Evolutionary conservation across 2,797 vertebrate species (phyloP).

Genomic region (Gallinago nigripennis): DNA sequence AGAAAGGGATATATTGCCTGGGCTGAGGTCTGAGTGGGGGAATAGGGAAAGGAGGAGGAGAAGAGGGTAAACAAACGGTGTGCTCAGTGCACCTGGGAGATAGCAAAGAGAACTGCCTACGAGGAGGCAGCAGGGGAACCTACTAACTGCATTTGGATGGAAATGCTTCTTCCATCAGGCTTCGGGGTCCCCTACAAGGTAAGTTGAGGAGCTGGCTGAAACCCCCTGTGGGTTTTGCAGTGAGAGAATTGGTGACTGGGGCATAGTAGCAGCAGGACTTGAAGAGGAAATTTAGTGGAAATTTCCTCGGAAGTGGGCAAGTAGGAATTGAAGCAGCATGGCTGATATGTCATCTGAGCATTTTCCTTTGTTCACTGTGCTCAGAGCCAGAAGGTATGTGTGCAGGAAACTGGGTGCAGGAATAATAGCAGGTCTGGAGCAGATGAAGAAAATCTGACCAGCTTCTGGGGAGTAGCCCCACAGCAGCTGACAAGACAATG

Average conservation of each 20-base stretch:
- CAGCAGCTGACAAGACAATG: background rate
- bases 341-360: background rate
- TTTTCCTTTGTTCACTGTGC: background rate
- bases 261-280: background rate
- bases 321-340: background rate
- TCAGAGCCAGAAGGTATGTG: background rate
- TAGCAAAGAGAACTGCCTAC: background rate
- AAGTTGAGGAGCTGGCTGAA: background rate
- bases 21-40: background rate
- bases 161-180: background rate
- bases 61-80: background rate
- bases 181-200: background rate
- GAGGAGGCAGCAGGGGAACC: background rate
- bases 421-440: background rate
- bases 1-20: background rate
- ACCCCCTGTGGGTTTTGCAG: background rate
- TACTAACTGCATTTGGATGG: background rate
- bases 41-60: background rate
- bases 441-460: background rate
- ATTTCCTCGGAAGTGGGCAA: background rate
- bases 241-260: background rate
- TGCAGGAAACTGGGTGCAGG: background rate
- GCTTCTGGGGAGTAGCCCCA: background rate
- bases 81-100: background rate
- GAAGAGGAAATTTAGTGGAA: background rate